These are phyloP conservation scores for Dysdera silvatica DNA, from an alignment of 1,140 invertebrate genomes.

Conservation along the genomic window DNA sequence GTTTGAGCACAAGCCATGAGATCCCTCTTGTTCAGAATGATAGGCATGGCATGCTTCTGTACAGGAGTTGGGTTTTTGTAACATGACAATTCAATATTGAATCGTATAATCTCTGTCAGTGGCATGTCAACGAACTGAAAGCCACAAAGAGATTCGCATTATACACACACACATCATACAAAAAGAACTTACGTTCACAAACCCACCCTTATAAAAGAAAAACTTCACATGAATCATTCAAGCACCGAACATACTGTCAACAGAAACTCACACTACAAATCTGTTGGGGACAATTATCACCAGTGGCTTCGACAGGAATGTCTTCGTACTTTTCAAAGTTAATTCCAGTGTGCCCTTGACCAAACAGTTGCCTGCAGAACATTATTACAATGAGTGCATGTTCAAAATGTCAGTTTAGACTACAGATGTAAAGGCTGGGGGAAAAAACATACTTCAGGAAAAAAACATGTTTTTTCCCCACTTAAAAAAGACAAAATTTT, in stretches of 20 bases:
- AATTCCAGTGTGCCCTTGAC: slow-evolving; percentile 71
- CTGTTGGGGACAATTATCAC: slow-evolving; percentile 76
- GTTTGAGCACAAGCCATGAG: slow-evolving; percentile 95
- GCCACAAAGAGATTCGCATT: not conserved
- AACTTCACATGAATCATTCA: not conserved
- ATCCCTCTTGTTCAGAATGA: slow-evolving; percentile 76
- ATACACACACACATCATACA: not conserved
- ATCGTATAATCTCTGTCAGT: slow-evolving; percentile 87
- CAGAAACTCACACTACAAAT: slow-evolving; percentile 50
- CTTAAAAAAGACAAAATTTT: no score
- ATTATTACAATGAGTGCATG: slow-evolving; percentile 62
- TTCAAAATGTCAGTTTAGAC: slow-evolving; percentile 48
- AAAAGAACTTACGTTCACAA: no score
- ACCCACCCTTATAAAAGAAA: no score
- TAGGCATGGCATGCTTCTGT: slow-evolving; percentile 89
- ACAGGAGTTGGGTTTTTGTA: slow-evolving; percentile 84
- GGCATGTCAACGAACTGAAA: slow-evolving; percentile 31
- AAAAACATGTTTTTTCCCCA: no score
- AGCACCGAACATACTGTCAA: not conserved
- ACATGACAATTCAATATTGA: slow-evolving; percentile 77
- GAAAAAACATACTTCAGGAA: no score
- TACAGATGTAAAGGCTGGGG: no score
- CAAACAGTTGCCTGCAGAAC: slow-evolving; percentile 31
- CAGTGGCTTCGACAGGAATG: slow-evolving; percentile 98
- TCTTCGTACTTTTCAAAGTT: slow-evolving; percentile 99